These are phyloP conservation scores for Telmatochromis sp. DNA, from an alignment of 2,113 vertebrate genomes.

Conservation along the genomic window DNA sequence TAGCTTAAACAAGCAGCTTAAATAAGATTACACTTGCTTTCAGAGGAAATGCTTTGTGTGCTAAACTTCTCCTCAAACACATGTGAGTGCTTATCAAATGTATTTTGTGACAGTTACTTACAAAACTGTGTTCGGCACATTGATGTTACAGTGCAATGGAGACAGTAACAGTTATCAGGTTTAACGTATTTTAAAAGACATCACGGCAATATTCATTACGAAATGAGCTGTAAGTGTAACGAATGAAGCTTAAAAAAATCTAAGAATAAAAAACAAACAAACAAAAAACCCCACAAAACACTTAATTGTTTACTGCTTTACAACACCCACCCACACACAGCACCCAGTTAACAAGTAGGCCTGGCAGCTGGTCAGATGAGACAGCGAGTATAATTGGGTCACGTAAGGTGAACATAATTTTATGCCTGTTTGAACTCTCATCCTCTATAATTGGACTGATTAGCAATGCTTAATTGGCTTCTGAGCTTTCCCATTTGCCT, in stretches of 20 bases:
- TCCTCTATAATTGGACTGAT: constrained; percentile 60
- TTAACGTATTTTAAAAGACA: not conserved
- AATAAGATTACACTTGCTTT: not conserved
- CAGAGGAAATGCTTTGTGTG: not conserved
- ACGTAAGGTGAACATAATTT: constrained; percentile 74
- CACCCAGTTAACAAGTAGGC: constrained; percentile 17
- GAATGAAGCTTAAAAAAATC: not conserved
- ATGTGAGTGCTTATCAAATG: not conserved
- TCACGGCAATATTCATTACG: not conserved
- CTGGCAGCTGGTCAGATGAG: constrained; percentile 70
- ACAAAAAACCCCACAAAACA: not conserved
- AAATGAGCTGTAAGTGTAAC: not conserved
- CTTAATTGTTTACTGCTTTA: not conserved
- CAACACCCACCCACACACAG: not conserved
- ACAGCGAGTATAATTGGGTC: constrained; percentile 66
- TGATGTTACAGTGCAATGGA: not conserved
- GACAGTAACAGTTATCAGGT: not conserved
- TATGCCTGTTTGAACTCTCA: constrained; percentile 71
- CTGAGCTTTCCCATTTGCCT: constrained; percentile 18
- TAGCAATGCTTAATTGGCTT: constrained; percentile 66
- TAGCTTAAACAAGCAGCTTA: not conserved
- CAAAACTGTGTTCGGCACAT: not conserved
- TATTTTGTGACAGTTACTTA: not conserved
- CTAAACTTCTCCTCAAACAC: not conserved
- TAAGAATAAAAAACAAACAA: not conserved